These are phyloP conservation scores for Bombus sibiricus DNA, from an alignment of 1,140 invertebrate species.

Conservation along the genomic window DNA sequence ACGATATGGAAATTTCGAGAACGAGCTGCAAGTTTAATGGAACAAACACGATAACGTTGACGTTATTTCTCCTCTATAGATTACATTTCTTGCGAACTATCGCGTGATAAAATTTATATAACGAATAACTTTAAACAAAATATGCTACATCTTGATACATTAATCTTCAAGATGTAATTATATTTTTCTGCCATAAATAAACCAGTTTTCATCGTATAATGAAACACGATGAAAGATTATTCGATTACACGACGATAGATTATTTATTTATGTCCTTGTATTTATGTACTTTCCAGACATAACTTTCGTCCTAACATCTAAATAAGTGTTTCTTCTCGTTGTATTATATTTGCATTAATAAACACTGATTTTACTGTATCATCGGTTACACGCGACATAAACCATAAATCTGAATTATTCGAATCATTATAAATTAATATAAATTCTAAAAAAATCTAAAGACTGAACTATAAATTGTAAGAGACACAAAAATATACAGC, in stretches of 20 bases:
- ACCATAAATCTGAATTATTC: too few relatives aligned
- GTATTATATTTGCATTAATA: too few relatives aligned
- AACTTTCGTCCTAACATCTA: too few relatives aligned
- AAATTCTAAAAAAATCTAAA: too few relatives aligned
- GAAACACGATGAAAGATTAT: neutral
- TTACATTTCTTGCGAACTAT: neutral
- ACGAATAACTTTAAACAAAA: neutral
- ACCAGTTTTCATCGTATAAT: neutral
- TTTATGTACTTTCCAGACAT: too few relatives aligned
- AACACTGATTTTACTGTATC: too few relatives aligned
- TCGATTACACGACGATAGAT: neutral
- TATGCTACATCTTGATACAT: neutral
- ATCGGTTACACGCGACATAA: too few relatives aligned
- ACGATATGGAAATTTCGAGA: conserved; percentile 19
- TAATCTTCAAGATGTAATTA: neutral
- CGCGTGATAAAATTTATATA: neutral
- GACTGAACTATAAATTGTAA: too few relatives aligned
- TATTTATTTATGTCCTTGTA: neutral
- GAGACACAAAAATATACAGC: too few relatives aligned
- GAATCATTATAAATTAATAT: too few relatives aligned
- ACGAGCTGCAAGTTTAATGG: conserved; percentile 10
- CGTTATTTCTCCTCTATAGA: neutral
- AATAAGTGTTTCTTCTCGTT: too few relatives aligned
- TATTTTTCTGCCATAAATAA: neutral
- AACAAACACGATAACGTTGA: conserved; percentile 23